phyloP scores from a whole-genome alignment of 2,888 invertebrate species.

The Amiota mariae region DNA sequence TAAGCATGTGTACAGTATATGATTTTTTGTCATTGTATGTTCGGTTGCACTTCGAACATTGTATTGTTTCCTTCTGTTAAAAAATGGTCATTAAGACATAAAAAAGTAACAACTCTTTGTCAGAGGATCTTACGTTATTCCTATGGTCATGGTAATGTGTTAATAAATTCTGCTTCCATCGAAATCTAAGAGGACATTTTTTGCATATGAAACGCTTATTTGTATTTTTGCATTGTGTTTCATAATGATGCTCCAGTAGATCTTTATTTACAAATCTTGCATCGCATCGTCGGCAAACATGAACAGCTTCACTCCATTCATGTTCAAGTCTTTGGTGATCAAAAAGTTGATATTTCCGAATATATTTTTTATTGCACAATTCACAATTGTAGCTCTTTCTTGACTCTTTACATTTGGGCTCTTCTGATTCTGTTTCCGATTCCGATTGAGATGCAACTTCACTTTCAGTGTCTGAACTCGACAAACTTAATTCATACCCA shows the following conservation, averaged over 20 bases:
- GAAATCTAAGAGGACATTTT: constrained; percentile 68
- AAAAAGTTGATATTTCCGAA: constrained; percentile 69
- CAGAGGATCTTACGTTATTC: constrained; percentile 33
- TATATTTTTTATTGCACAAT: constrained; percentile 60
- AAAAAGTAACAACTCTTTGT: too few species aligned
- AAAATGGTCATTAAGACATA: too few species aligned
- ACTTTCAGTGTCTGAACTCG: constrained; percentile 44
- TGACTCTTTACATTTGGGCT: not conserved
- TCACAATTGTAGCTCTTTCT: constrained; percentile 59
- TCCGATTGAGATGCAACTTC: not conserved
- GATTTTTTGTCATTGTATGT: constrained; percentile 66
- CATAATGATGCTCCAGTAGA: constrained; percentile 75
- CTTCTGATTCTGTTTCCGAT: constrained; percentile 63
- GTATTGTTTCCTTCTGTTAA: constrained; percentile 51
- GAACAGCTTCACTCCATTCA: constrained; percentile 75
- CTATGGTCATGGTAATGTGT: constrained; percentile 58
- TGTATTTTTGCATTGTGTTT: constrained; percentile 71
- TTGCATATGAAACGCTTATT: constrained; percentile 68
- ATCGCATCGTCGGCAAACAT: constrained; percentile 75
- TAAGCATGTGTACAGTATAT: constrained; percentile 62
- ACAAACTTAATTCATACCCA: constrained; percentile 62
- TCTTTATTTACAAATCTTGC: constrained; percentile 75
- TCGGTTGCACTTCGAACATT: constrained; percentile 59
- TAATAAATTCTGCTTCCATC: constrained; percentile 70
- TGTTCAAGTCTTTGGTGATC: constrained; percentile 67